Percentiles rank a stretch among this genome's conserved stretches.
Conservation (phyloP, 2,113 vertebrate species). For the Gavialis gangeticus region DNA sequence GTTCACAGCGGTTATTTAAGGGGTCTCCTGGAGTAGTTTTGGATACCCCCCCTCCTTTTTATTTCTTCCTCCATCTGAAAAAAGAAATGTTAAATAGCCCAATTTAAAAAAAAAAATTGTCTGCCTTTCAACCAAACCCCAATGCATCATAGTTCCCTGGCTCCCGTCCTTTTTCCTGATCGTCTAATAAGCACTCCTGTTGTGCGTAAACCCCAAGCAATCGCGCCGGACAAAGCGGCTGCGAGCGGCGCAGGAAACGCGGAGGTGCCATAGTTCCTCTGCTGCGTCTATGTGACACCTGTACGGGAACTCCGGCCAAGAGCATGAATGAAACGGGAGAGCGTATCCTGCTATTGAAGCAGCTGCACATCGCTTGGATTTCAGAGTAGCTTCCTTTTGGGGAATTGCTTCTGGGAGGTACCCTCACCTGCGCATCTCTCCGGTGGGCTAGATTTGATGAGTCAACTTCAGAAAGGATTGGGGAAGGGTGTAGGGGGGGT, state of each 20-base stretch:
- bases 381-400: neutral
- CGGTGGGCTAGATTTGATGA: conserved; percentile 41
- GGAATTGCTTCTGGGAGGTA: conserved; percentile 66
- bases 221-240: neutral
- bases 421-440: conserved; percentile 33
- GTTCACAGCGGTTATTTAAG: neutral
- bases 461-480: neutral
- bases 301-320: neutral
- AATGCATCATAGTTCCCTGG: fast-evolving
- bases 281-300: neutral
- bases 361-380: fast-evolving
- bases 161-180: neutral
- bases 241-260: neutral
- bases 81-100: neutral
- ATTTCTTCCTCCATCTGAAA: neutral
- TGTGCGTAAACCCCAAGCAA: neutral
- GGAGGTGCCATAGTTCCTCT: neutral
- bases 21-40: neutral
- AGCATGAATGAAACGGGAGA: fast-evolving
- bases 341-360: fast-evolving
- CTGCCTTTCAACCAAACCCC: neutral
- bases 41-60: neutral
- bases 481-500: neutral
- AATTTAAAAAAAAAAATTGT: neutral
- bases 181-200: neutral